Base-by-base conservation (phyloP, 2,797 vertebrate species). In the Alauda arvensis region DNA sequence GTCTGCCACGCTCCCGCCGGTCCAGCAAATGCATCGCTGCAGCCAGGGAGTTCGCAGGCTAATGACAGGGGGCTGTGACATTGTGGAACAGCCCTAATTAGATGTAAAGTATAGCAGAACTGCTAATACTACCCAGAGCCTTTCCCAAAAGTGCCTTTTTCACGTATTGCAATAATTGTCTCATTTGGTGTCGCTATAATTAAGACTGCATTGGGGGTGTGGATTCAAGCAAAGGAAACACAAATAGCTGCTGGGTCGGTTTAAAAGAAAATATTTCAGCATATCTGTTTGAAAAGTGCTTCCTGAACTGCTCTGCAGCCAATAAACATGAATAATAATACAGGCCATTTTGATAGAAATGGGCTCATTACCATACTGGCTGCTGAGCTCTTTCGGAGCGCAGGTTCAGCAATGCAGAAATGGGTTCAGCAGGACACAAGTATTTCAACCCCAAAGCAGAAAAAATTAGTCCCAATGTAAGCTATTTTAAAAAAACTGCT, bases 21-120 rank as follows among this genome's bases (percentile, higher is more conserved):
- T 94, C 95, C 94, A 94, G 95, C 94, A 91, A 95, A 95, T 91
- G 90, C 80, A 67, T 74, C 52, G 52, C 68, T 62, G 92, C 89
- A 94, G 89, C 93, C 80, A 18, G 93, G 87, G 93, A 92, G 74
- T 94, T 97, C 80, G 42, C 94, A 93, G 96, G 95, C 95, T 97
- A 95, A 97, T 94, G 96, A 94, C 84, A 95, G 96, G 95, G 95
- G 96, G 97, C 77, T 96, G 97, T 96, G 97, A 97, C 96, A 97
- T 95, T 71, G 85, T 96, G 96, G 96, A 97, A 97, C 95, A 97
- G 98, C 96, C 96, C 85, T 87, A 88, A 93, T 93, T 88, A 94
- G 75, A 88, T 74, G 79, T 77, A 91, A 89, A 93, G 78, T 90
- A 74, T 49, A 81, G 83, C 42, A 81, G 71, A 76, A 85, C 78